Evolutionary conservation across 2,888 invertebrate genomes (phyloP), one percentile per base, ranked within the genome.

Genomic region (Microctonus brassicae): DNA sequence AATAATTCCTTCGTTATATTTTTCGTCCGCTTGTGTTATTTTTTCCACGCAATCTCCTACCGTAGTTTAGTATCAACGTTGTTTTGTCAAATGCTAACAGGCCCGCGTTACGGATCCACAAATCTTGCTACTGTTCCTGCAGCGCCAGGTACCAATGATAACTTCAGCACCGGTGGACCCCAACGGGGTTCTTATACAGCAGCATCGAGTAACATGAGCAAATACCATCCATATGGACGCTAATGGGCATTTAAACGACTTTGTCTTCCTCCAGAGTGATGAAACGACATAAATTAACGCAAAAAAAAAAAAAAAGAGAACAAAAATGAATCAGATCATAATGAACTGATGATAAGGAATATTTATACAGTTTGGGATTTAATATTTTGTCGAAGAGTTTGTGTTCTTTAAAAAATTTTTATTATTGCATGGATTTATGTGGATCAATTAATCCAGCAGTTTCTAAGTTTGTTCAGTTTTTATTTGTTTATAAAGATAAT

Each of bases 221-320:
- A 83, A 80, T 86, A 85, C 74, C 86, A 86, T 80, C 86, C 86
- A 39, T 86, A 86, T 70, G 84, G 85, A 70, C 85, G 86, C 78
- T 86, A 83, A 73, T 72, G 66, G 65, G 26, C 26, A 26, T 47
- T 17, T 17, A 17, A 47, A 47, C 26, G 11, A 39, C 68, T 58
- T 42, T 24, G 69, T 52, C 36, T 34, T 63, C n/a, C 13, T 26
- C 33, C 24, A 53, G 39, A 26, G 36, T 58, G 57, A 17, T 47
- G 65, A 60, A 24, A 9, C 26, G n/a, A 5, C 39, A 61, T 3
- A 29, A 7, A 29, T 29, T 22, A 10, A 58, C 11, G n/a, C 17
- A 47, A 9, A 67, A 64, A 39, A 53, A 63, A 39, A 60, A 34
- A 64, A 24, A 34, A 72, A 34, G 17, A 33, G 11, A 62, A 69